Conservation (phyloP, 2,888 invertebrate species). For the Aricia artaxerxes region DNA sequence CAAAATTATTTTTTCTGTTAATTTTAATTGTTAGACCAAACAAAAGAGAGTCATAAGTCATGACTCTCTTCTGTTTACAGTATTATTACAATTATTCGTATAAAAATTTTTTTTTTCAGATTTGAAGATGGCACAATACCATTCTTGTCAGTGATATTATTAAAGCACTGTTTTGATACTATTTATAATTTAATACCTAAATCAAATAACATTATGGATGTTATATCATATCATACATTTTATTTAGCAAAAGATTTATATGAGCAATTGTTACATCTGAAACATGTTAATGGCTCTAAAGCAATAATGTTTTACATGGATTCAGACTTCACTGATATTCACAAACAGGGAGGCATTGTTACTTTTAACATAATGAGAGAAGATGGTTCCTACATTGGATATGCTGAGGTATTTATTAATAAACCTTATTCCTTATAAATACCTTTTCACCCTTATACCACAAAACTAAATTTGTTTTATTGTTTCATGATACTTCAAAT, state of each 20-base stretch:
- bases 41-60: too few relatives aligned
- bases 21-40: too few relatives aligned
- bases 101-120: slow-evolving; percentile 65
- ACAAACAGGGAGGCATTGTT: slow-evolving; percentile 90
- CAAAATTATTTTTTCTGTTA: neutral
- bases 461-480: too few relatives aligned
- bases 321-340: slow-evolving; percentile 81
- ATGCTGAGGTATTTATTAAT: slow-evolving; percentile 84
- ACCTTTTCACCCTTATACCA: too few relatives aligned
- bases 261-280: slow-evolving; percentile 79
- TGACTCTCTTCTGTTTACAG: too few relatives aligned
- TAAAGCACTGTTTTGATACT: slow-evolving; percentile 91
- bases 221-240: slow-evolving; percentile 87
- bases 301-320: slow-evolving; percentile 88
- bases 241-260: slow-evolving; percentile 87
- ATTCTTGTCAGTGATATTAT: slow-evolving; percentile 90
- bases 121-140: slow-evolving; percentile 97
- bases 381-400: slow-evolving; percentile 91
- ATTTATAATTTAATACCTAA: slow-evolving; percentile 83
- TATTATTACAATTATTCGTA: neutral
- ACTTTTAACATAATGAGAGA: slow-evolving; percentile 92
- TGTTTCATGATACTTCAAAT: too few relatives aligned
- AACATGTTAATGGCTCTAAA: slow-evolving; percentile 86
- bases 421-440: neutral
- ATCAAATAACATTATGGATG: slow-evolving; percentile 75